Evolutionary conservation across 92 coral and sea anemone species (phyloP).

Genomic region (Zoanthus sociatus): DNA sequence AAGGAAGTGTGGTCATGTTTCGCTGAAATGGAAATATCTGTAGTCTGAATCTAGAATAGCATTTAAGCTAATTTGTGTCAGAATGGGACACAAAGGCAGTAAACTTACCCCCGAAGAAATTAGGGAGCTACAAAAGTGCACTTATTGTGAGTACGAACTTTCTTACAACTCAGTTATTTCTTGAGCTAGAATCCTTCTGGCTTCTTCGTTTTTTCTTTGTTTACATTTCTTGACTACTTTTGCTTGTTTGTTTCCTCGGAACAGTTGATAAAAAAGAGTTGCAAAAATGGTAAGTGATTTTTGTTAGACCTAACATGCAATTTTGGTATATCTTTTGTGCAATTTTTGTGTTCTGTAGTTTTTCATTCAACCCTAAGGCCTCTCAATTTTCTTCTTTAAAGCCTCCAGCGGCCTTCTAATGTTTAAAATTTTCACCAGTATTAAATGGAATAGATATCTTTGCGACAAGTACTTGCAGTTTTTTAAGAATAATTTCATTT

Average conservation of each 20-base stretch:
- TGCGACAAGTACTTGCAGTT: neutral
- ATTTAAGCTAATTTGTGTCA: conserved; percentile 12
- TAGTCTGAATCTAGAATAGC: conserved; percentile 36
- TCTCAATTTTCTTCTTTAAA: neutral
- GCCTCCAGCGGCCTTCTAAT: conserved; percentile 2
- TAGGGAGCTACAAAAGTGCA: conserved; percentile 93
- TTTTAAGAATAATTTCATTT: neutral
- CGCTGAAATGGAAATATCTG: conserved; percentile 53
- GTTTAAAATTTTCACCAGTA: neutral
- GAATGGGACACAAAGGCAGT: conserved; percentile 96
- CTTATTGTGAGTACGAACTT: conserved; percentile 87
- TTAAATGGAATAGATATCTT: conserved; percentile 34
- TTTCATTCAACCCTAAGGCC: conserved; percentile 12
- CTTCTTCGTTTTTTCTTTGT: conserved; percentile 56
- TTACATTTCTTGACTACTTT: conserved; percentile 44
- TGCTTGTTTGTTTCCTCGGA: conserved; percentile 31
- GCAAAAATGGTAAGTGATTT: conserved; percentile 90
- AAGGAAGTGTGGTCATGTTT: conserved; percentile 44
- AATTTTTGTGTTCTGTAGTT: neutral
- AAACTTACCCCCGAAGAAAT: conserved; percentile 92
- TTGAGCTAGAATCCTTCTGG: conserved; percentile 49
- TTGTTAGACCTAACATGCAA: neutral
- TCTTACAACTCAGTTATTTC: conserved; percentile 30
- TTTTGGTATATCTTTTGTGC: neutral
- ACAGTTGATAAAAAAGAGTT: conserved; percentile 98